Evolutionary conservation across 2,888 invertebrate species (phyloP).

Genomic region (Plebejus melissa): DNA sequence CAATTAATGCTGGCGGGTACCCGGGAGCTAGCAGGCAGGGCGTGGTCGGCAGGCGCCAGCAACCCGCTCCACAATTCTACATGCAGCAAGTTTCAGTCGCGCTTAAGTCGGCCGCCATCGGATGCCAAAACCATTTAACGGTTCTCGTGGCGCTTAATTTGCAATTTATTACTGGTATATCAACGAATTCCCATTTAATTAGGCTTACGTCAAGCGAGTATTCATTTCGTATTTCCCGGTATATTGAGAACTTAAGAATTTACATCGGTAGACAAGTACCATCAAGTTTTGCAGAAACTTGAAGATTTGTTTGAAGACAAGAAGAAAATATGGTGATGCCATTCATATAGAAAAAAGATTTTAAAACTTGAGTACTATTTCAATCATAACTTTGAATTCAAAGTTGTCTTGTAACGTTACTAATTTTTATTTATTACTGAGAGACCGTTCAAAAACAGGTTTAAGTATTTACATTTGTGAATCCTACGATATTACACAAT

Average conservation of each 20-base stretch:
- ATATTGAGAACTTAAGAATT: neutral
- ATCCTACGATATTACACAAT: constrained; percentile 34
- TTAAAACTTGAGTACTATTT: neutral
- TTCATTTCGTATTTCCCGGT: neutral
- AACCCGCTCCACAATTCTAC: constrained; percentile 55
- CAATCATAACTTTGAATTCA: neutral
- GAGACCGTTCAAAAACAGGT: constrained; percentile 21
- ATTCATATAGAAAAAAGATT: neutral
- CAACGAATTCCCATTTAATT: constrained; percentile 67
- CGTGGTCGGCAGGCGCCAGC: constrained; percentile 68
- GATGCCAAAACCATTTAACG: constrained; percentile 62
- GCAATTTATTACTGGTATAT: constrained; percentile 68
- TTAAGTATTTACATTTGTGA: constrained; percentile 31
- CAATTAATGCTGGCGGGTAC: constrained; percentile 54
- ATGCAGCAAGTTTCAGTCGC: constrained; percentile 50
- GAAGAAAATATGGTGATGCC: neutral
- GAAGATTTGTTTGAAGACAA: neutral
- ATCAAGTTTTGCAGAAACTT: neutral
- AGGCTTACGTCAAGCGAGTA: constrained; percentile 47
- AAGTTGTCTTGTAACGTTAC: neutral
- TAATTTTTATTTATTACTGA: constrained; percentile 12
- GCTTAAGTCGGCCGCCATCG: constrained; percentile 58
- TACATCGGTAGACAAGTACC: neutral
- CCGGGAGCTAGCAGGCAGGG: constrained; percentile 48
- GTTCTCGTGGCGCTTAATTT: constrained; percentile 64